Conservation (phyloP, 2,113 vertebrate genomes). For the Amphiprion percula region DNA sequence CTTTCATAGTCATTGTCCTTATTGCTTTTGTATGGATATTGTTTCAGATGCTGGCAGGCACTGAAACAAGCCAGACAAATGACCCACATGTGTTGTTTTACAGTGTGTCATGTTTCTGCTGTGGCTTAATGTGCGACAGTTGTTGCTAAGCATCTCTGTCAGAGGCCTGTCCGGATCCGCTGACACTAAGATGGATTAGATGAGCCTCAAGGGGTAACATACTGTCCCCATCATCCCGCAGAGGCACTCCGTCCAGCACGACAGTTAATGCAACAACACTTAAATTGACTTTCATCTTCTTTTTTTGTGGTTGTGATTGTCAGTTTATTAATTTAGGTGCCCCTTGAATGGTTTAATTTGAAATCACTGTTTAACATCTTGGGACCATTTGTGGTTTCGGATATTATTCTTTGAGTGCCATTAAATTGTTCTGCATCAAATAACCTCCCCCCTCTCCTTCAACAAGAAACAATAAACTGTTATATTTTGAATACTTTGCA, state of each 20-base stretch:
- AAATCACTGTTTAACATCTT: background rate
- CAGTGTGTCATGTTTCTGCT: conserved; percentile 65
- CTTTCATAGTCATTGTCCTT: conserved; percentile 59
- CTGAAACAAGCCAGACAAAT: conserved; percentile 67
- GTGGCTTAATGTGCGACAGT: conserved; percentile 52
- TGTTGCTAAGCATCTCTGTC: conserved; percentile 48
- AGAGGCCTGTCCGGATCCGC: conserved; percentile 40
- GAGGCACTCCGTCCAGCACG: conserved; percentile 14
- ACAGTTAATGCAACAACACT: conserved; percentile 29
- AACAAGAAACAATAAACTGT: conserved; percentile 12
- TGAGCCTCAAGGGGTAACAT: conserved; percentile 39
- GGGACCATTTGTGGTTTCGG: conserved; percentile 14
- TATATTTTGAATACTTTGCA: conserved; percentile 50
- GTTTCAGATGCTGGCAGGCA: conserved; percentile 69
- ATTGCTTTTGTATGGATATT: conserved; percentile 52
- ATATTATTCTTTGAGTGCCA: conserved; percentile 40
- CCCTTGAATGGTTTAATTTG: background rate
- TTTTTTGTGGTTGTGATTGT: background rate
- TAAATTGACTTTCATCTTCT: conserved; percentile 8
- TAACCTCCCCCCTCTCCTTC: conserved; percentile 6
- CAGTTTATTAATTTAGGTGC: background rate
- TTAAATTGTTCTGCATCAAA: conserved; percentile 33
- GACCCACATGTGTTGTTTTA: conserved; percentile 66
- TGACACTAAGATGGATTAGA: conserved; percentile 46
- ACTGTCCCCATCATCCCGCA: conserved; percentile 50